These are phyloP conservation scores for Eriocheir sinensis DNA, from an alignment of 1,140 invertebrate species.

Conservation along the genomic window DNA sequence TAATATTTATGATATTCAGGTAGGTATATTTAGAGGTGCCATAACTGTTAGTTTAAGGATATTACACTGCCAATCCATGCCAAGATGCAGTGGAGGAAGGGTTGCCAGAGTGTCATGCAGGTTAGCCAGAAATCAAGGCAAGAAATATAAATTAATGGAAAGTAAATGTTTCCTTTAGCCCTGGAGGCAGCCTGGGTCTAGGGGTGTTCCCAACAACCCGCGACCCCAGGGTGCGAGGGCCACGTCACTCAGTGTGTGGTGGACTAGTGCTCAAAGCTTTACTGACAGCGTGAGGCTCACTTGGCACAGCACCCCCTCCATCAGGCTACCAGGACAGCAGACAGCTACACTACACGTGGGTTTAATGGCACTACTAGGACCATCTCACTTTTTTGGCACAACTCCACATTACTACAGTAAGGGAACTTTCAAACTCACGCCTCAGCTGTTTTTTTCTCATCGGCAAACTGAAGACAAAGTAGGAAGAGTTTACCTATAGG, in stretches of 20 bases:
- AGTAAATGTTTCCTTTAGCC: neutral
- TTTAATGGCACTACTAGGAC: slow-evolving; percentile 31
- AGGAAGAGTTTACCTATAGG: slow-evolving; percentile 86
- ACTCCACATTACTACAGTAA: slow-evolving; percentile 41
- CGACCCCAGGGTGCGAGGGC: neutral
- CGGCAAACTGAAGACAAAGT: slow-evolving; percentile 57
- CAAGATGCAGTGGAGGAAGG: slow-evolving; percentile 68
- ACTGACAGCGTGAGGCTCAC: neutral
- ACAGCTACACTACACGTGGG: neutral
- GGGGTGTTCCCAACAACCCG: slow-evolving; percentile 20
- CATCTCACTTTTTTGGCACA: slow-evolving; percentile 27
- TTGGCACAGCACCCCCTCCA: slow-evolving; percentile 46
- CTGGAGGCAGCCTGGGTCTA: neutral
- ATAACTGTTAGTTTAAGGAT: slow-evolving; percentile 66
- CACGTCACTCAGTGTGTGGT: neutral
- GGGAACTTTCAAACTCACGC: slow-evolving; percentile 49
- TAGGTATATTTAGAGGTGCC: slow-evolving; percentile 37
- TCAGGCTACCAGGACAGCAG: slow-evolving; percentile 17
- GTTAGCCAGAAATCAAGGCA: slow-evolving; percentile 31
- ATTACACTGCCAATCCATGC: slow-evolving; percentile 61
- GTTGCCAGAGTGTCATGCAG: slow-evolving; percentile 60
- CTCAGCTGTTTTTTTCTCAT: slow-evolving; percentile 56
- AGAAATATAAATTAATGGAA: neutral
- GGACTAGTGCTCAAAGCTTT: neutral
- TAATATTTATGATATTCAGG: slow-evolving; percentile 28